These are phyloP conservation scores for Casuarius casuarius DNA, from an alignment of 2,113 vertebrate genomes.

Conservation along the genomic window DNA sequence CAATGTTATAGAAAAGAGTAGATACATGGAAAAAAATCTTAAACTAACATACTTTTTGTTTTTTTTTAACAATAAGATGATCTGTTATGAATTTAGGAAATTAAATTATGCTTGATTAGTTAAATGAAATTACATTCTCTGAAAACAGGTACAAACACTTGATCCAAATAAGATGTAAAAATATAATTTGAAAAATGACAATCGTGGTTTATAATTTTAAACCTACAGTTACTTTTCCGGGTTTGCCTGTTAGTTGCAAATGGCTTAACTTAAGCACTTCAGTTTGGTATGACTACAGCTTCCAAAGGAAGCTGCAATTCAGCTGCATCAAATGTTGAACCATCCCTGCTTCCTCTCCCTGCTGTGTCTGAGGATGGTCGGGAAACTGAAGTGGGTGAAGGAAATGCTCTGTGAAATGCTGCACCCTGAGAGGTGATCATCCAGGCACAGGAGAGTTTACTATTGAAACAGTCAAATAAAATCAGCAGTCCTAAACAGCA, in stretches of 20 bases:
- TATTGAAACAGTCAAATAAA: background rate
- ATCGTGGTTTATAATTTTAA: background rate
- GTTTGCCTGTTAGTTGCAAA: background rate
- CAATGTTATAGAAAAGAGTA: background rate
- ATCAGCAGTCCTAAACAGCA: background rate
- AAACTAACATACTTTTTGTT: background rate
- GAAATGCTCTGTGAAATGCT: background rate
- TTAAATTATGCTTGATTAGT: background rate
- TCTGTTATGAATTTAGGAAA: background rate
- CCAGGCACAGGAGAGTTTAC: background rate
- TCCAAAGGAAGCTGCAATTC: background rate
- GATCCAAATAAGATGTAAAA: background rate
- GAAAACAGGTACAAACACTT: background rate
- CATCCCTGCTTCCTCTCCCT: background rate
- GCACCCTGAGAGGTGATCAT: background rate
- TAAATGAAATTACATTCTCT: background rate
- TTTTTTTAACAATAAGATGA: background rate
- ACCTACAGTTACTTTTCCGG: background rate
- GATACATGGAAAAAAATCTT: background rate
- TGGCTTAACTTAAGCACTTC: background rate
- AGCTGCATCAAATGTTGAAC: background rate
- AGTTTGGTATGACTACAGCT: background rate
- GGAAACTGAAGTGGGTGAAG: background rate
- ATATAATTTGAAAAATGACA: background rate
- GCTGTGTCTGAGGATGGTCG: background rate